These are phyloP conservation scores for Eristalinus aeneus DNA, from an alignment of 2,888 invertebrate species.

Conservation along the genomic window DNA sequence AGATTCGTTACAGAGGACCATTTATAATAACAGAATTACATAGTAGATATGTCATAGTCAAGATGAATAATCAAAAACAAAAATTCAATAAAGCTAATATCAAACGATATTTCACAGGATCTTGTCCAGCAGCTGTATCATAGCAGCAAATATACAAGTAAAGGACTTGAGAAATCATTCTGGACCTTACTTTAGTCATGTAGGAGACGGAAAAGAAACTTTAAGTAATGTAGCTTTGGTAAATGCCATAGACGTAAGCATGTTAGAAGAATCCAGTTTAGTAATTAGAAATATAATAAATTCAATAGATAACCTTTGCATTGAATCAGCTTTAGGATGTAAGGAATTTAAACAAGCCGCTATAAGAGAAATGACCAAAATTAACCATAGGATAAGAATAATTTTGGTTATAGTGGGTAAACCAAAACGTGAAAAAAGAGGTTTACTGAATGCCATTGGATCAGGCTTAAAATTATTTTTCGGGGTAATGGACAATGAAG, in stretches of 20 bases:
- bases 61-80: not conserved
- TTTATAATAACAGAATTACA: not conserved
- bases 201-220: not conserved
- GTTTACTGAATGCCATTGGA: not conserved
- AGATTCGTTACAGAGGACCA: not conserved
- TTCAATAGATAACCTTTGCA: not conserved
- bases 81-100: not conserved
- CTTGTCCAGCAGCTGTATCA: not conserved
- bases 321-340: not conserved
- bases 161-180: not conserved
- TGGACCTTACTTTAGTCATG: not conserved
- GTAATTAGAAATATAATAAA: not conserved
- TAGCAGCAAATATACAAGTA: not conserved
- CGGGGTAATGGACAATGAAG: not conserved
- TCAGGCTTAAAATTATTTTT: not conserved
- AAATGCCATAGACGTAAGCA: not conserved
- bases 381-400: not conserved
- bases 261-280: not conserved
- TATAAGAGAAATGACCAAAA: not conserved
- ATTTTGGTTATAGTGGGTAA: constrained; percentile 11
- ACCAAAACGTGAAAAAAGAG: constrained; percentile 11
- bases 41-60: not conserved
- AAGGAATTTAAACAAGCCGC: too few relatives aligned
- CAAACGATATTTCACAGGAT: not conserved
- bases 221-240: not conserved